These are phyloP conservation scores for Acanthococcus lagerstroemiae DNA, from an alignment of 2,888 invertebrate species.

Conservation along the genomic window DNA sequence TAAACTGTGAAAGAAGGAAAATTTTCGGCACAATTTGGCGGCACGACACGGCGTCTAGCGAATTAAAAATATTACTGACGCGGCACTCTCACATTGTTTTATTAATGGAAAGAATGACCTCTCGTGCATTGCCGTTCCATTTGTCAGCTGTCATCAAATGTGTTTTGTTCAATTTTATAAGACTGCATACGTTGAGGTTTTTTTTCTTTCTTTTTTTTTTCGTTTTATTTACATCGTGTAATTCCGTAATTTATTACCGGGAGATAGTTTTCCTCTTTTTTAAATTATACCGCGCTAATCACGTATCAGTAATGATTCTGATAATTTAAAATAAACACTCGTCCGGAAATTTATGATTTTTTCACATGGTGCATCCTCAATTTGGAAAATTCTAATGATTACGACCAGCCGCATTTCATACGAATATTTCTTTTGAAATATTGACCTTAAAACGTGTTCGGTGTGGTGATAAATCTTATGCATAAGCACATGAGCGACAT, in stretches of 20 bases:
- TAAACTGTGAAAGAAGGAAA: neutral
- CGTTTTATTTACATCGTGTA: conserved; percentile 12
- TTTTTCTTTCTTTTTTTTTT: neutral
- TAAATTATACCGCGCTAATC: too few species aligned
- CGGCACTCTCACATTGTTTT: conserved; percentile 21
- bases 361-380: too few species aligned
- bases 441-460: too few species aligned
- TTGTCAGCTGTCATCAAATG: conserved; percentile 26
- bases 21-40: neutral
- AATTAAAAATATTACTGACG: conserved; percentile 25
- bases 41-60: conserved; percentile 12
- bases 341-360: too few species aligned
- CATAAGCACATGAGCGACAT: too few species aligned
- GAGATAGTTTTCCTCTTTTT: too few species aligned
- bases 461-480: too few species aligned
- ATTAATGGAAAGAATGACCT: conserved; percentile 26
- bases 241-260: conserved; percentile 8
- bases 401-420: too few species aligned
- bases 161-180: conserved; percentile 19
- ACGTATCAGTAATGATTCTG: too few species aligned
- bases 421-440: too few species aligned
- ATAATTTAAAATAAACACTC: neutral
- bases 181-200: neutral
- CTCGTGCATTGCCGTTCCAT: conserved; percentile 22
- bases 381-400: too few species aligned